Percentiles rank a stretch among this genome's conserved stretches.
Conservation (phyloP, 1,140 invertebrate genomes). For the Drosophila murphyi region DNA sequence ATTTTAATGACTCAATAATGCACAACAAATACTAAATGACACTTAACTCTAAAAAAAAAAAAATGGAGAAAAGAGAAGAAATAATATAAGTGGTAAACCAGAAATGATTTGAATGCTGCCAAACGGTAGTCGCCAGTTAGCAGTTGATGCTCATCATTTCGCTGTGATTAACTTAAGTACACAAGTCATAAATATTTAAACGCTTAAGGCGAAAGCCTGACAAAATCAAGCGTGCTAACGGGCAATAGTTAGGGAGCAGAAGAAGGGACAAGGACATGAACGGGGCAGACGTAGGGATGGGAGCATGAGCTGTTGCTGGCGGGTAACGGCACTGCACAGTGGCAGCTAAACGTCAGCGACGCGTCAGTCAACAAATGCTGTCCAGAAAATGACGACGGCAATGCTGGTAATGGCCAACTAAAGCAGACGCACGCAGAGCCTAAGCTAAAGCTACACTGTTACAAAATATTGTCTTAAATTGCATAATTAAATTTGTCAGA, state of each 20-base stretch:
- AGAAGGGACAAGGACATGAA: neutral
- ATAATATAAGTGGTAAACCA: constrained; percentile 7
- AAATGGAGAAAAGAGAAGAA: constrained; percentile 13
- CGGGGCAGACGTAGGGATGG: neutral
- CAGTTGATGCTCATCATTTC: constrained; percentile 70
- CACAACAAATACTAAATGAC: constrained; percentile 55
- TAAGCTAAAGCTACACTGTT: constrained; percentile 4
- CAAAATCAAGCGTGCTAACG: constrained; percentile 68
- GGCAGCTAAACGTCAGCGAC: constrained; percentile 49
- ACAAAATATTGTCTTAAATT: neutral
- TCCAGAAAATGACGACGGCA: constrained; percentile 30
- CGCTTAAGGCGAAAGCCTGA: constrained; percentile 44
- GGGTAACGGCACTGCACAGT: constrained; percentile 27
- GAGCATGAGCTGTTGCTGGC: neutral
- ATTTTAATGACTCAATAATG: constrained; percentile 76
- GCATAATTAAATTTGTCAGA: no score
- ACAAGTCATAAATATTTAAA: constrained; percentile 82
- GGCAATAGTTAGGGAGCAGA: neutral
- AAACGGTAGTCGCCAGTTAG: constrained; percentile 32
- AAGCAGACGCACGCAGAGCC: constrained; percentile 1
- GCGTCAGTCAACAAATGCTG: constrained; percentile 40
- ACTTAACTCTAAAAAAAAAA: constrained; percentile 46
- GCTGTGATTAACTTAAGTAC: constrained; percentile 82
- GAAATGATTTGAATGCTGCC: constrained; percentile 37
- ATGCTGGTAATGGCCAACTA: constrained; percentile 46